Evolutionary conservation across 2,888 invertebrate genomes (phyloP), one percentile per base, ranked within the genome.

Genomic region (Ennomos fuscantarius): DNA sequence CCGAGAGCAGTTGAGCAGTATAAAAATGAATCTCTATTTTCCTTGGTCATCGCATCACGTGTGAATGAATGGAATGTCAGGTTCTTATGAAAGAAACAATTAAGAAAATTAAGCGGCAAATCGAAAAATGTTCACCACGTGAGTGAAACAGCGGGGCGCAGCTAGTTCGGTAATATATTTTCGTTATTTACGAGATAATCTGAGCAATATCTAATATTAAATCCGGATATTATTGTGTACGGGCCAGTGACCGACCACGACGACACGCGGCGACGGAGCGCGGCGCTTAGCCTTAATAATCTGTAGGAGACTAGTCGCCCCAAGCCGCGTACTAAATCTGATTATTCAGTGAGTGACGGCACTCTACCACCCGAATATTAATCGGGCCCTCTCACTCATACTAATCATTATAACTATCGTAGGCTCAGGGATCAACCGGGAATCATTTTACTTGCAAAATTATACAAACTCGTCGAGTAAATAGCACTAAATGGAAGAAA

Each of bases 361-460:
- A 76, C 68, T 69, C 72, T 73, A 68, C 76, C 70, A 62, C 66
- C 78, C 74, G 86, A 86, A 85, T 85, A 83, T 80, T 84, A 84
- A 84, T 79, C 70, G 70, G 47, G 71, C 69, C 73, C 72, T 73
- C 69, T 72, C 77, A 75, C 72, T 74, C 73, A 71, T 74, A 73
- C 71, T 79, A 78, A 78, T 81, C 73, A 76, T 76, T 74, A 65
- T 71, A 73, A 78, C 81, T 75, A 82, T 76, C 71, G 65, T 41
- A 72, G 72, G 70, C 69, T 78, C 70, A 55, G 65, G 70, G 70
- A 76, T 74, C 72, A 72, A 74, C 70, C 62, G 69, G 65, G 68
- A 75, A 79, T 77, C 72, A 77, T 78, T 79, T 75, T 61, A 75
- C 69, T 76, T 72, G 72, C 75, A 75, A 80, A 78, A 79, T 81